Evolutionary conservation across 2,888 invertebrate species (phyloP).

Genomic region (Eledona agricola): DNA sequence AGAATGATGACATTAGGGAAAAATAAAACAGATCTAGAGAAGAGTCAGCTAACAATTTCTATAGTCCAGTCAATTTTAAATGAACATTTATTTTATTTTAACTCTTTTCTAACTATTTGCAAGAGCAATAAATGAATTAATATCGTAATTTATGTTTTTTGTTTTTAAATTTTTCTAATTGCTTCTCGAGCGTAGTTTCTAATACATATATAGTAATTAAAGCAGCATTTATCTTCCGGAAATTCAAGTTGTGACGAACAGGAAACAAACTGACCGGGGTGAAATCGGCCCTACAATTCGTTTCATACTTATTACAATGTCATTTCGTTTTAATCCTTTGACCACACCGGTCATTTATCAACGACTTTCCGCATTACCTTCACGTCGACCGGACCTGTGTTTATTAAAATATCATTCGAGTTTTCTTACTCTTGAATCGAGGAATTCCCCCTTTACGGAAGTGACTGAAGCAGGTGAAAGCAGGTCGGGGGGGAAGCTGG

Average conservation of each 20-base stretch:
- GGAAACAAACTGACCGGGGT: conserved; percentile 31
- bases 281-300: conserved; percentile 34
- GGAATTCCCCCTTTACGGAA: conserved; percentile 2
- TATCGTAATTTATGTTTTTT: too few species aligned
- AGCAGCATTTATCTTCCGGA: too few species aligned
- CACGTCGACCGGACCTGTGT: conserved; percentile 47
- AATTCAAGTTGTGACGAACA: conserved; percentile 32
- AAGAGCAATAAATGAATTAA: too few species aligned
- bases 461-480: conserved; percentile 32
- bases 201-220: too few species aligned
- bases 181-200: too few species aligned
- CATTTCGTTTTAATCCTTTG: conserved; percentile 47
- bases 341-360: conserved; percentile 53
- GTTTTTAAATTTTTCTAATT: too few species aligned
- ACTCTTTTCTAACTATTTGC: too few species aligned
- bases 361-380: conserved; percentile 44
- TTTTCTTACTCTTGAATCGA: conserved; percentile 16
- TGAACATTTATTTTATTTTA: too few species aligned
- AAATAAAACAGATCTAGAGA: conserved; percentile 45
- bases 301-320: conserved; percentile 51
- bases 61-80: conserved; percentile 34
- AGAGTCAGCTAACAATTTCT: conserved; percentile 42
- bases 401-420: conserved; percentile 50
- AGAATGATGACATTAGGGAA: conserved; percentile 45
- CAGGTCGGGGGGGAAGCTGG: conserved; percentile 35